Base-by-base conservation (phyloP, 1,140 invertebrate species). In the Habropoda laboriosa region DNA sequence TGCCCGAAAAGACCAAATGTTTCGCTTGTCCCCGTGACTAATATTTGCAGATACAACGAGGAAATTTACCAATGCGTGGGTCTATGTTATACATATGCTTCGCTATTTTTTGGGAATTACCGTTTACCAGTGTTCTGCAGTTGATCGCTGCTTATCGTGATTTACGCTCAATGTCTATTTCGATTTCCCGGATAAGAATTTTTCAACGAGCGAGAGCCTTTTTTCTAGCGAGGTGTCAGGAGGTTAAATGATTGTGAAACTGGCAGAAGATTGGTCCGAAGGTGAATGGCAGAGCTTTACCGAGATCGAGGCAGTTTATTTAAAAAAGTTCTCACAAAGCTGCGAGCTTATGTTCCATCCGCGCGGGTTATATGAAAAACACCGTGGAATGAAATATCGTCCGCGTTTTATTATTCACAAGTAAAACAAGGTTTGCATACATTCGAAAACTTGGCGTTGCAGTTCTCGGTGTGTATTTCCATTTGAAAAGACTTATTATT, bases 1-100 rank as follows among this genome's bases (percentile, higher is more conserved):
- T n/a, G n/a, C n/a, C n/a, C 1, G 21, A 1, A 27, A 24, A 35
- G 24, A 4, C 38, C 60, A 35, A 18, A 67, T 35, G 30, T 21
- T 24, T 12, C 16, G 5, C 51, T 49, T n/a, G 38, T 16, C 12
- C 16, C 40, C 30, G 61, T 55, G 67, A 71, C 57, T 57, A 71
- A 55, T 57, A 55, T 30, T 71, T 27, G 51, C 13, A 57, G 18
- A 42, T 55, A n/a, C 8, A 40, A 55, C 10, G 27, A 66, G 42
- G 21, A 35, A 58, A 67, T 67, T 67, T 67, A 67, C 21, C 8
- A 67, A 67, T 30, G 27, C 42, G 45, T 21, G 18, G 24, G 18
- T 30, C 8, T 32, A 30, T 4, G 49, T 49, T 66, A 66, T 18
- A 45, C 24, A 1, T 27, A 42, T 18, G 27, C 30, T 21, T 32